These are phyloP conservation scores for Poicephalus meyeri DNA, from an alignment of 2,113 vertebrate genomes.

Conservation along the genomic window DNA sequence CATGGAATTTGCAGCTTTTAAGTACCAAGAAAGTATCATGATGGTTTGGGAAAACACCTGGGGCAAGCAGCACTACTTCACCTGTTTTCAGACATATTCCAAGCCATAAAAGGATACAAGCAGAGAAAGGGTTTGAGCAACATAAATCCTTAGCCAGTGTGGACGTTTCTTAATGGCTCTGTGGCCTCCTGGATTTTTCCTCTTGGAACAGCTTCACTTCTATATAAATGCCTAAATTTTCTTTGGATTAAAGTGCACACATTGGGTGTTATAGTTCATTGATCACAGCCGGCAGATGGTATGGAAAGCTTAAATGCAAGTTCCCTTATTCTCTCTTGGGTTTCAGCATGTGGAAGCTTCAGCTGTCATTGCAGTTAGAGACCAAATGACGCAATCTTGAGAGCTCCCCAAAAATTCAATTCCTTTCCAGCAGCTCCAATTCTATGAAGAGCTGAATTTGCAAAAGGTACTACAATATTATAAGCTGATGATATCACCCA, in stretches of 20 bases:
- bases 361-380: neutral
- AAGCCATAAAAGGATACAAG: slow-evolving; percentile 1
- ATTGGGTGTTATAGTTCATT: neutral
- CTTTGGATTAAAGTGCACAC: neutral
- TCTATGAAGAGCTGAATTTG: neutral
- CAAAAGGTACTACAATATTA: neutral
- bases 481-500: neutral
- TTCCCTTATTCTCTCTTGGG: neutral
- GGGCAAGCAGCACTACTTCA: neutral
- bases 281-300: neutral
- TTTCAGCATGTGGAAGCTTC: neutral
- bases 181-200: neutral
- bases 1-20: slow-evolving; percentile 1
- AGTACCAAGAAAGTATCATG: neutral
- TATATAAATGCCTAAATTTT: neutral
- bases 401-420: neutral
- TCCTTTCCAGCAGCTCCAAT: neutral
- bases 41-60: slow-evolving; percentile 27
- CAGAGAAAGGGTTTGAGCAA: neutral
- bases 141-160: neutral
- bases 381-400: neutral
- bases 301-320: neutral
- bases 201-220: neutral
- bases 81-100: slow-evolving; percentile 20
- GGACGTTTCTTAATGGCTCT: neutral